Base-by-base conservation (phyloP, 2,113 vertebrate genomes). In the Cinclus mexicanus region DNA sequence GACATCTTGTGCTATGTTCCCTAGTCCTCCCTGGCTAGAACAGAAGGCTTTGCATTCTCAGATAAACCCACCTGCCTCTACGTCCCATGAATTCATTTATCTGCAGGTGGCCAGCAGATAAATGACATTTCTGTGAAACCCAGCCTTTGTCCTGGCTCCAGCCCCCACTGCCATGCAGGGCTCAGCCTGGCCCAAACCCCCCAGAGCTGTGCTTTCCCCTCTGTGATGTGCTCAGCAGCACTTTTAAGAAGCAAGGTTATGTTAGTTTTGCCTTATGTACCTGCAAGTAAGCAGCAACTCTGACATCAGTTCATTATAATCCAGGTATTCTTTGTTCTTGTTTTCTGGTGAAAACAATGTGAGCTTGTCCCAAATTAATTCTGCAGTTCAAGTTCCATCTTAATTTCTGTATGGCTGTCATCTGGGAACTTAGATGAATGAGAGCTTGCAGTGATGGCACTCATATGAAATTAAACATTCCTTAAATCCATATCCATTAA, bases 71-170 rank as follows among this genome's bases (percentile, higher is more conserved):
- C 7, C 4, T 28, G 55, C 24, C 18, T 65, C n/a, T 39, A 0
- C n/a, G 8, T 17, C 44, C 7, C 1, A 0, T 10, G 11, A 4
- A 2, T 33, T 31, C 39, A 37, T 37, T 37, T 37, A 37, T 37
- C 35, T 50, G 57, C 35, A 64, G 29, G 55, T 24, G 70, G 37
- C 17, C 19, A 37, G 24, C 11, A 64, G 23, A 44, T 25, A 33
- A 46, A 25, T 16, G 1, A 0, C 35, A 25, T 87, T 71, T 70
- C 10, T 85, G 35, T 44, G n/a, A 52, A 39, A 44, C 33, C 4
- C 8, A 20, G 22, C 9, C 24, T 61, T 83, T n/a, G 2, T 67
- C n/a, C 9, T 67, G 46, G 24, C 12, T 77, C 50, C 59, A 31
- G 37, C 25, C 11, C 8, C 17, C 7, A 2, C 18, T 56, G 26